Percentiles rank a stretch among this genome's conserved stretches.
phyloP scores from a whole-genome alignment of 92 coral and sea anemone species.

The Micromussa lordhowensis region DNA sequence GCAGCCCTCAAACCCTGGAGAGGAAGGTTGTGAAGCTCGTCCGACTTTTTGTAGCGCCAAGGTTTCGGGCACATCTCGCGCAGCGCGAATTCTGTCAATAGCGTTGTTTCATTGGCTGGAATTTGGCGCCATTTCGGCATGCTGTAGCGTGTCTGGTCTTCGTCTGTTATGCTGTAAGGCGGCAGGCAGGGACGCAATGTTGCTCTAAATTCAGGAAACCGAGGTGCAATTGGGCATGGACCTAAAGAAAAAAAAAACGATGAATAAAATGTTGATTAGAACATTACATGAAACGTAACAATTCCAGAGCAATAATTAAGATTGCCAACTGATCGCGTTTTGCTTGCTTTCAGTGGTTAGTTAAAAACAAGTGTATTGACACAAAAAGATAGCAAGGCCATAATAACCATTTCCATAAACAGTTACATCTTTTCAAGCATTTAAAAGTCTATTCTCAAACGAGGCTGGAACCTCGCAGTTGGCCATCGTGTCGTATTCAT shows the following conservation, averaged over 20 bases:
- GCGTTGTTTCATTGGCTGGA: conserved; percentile 62
- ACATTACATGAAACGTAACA: not conserved
- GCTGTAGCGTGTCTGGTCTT: conserved; percentile 73
- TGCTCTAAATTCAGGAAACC: conserved; percentile 63
- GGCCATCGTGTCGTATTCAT: too few relatives aligned
- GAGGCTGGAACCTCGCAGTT: too few relatives aligned
- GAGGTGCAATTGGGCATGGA: conserved; percentile 65
- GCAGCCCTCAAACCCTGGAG: conserved; percentile 32
- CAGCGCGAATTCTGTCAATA: conserved; percentile 72
- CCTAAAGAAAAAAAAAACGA: conserved; percentile 43
- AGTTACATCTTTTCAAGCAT: too few relatives aligned
- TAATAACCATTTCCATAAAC: too few relatives aligned
- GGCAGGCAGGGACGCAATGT: conserved; percentile 68
- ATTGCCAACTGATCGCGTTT: not conserved
- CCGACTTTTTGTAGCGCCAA: conserved; percentile 77
- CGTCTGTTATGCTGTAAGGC: conserved; percentile 64
- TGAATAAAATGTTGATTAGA: not conserved
- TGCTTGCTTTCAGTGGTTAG: not conserved
- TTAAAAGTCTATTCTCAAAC: too few relatives aligned
- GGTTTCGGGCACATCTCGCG: conserved; percentile 86
- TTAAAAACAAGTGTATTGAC: not conserved
- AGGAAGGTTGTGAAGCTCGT: conserved; percentile 68
- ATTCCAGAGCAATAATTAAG: not conserved
- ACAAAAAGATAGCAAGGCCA: too few relatives aligned
- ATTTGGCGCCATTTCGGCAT: conserved; percentile 77